phyloP scores from a whole-genome alignment of 2,797 vertebrate species.

The Linurgus olivaceus region DNA sequence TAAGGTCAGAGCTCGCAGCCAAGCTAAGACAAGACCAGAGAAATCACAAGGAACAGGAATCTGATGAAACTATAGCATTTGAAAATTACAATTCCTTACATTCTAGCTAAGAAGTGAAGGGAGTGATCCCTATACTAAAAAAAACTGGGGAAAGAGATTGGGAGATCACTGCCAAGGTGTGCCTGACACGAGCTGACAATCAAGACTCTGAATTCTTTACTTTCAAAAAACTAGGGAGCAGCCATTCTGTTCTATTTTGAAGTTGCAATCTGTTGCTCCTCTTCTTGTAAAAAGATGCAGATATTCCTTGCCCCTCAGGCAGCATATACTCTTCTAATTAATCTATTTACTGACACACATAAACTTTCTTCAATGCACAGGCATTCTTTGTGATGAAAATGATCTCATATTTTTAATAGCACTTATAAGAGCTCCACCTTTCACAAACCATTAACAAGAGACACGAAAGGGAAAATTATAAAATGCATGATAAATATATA shows the following conservation, averaged over 20 bases:
- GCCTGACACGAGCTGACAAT: rapidly evolving
- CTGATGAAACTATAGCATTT: not conserved
- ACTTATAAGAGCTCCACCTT: not conserved
- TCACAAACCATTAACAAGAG: not conserved
- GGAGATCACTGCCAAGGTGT: not conserved
- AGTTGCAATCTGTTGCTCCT: not conserved
- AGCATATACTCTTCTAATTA: not conserved
- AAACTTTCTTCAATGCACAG: not conserved
- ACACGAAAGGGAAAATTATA: not conserved
- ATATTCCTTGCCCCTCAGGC: not conserved
- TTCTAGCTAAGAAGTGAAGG: not conserved
- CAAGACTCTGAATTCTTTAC: not conserved
- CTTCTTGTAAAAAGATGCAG: not conserved
- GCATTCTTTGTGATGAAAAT: not conserved
- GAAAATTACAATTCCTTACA: not conserved
- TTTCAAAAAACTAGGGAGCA: not conserved
- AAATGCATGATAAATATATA: not conserved
- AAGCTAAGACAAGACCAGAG: not conserved
- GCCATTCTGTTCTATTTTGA: not conserved
- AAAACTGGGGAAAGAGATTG: not conserved
- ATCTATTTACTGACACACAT: not conserved
- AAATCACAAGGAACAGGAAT: not conserved
- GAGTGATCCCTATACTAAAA: not conserved
- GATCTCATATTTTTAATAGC: not conserved
- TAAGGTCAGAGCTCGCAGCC: not conserved